phyloP scores from a whole-genome alignment of 2,888 invertebrate genomes.

The Temnothorax unifasciatus region DNA sequence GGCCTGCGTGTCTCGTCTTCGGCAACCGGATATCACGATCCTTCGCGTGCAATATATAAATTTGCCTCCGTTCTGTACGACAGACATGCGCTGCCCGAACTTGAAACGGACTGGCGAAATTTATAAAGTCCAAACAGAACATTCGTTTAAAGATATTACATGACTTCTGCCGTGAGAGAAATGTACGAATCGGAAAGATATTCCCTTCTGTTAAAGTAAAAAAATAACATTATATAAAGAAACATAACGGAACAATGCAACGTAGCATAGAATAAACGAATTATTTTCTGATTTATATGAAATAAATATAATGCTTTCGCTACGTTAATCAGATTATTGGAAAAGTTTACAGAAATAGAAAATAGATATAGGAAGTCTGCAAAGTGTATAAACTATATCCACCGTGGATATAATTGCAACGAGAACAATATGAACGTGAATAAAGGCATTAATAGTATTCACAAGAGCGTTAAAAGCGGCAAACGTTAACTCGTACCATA shows the following conservation, averaged over 20 bases:
- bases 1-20: slow-evolving; percentile 52
- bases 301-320: neutral
- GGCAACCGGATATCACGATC: slow-evolving; percentile 59
- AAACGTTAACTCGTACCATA: slow-evolving; percentile 25
- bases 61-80: slow-evolving; percentile 27
- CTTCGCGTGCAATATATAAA: slow-evolving; percentile 55
- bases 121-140: slow-evolving; percentile 4
- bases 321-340: neutral
- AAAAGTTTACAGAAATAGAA: neutral
- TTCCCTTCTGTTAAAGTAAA: neutral
- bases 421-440: slow-evolving; percentile 34
- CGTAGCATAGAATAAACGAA: neutral
- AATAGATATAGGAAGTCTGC: neutral
- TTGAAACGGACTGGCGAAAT: slow-evolving; percentile 23
- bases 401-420: neutral
- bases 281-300: neutral
- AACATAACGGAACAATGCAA: neutral
- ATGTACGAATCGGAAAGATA: neutral
- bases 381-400: neutral
- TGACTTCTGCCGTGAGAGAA: slow-evolving; percentile 8
- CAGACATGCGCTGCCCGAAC: neutral
- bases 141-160: slow-evolving; percentile 14
- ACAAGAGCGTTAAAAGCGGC: slow-evolving; percentile 48
- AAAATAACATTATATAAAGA: neutral
- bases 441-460: slow-evolving; percentile 31